Conservation (phyloP, 2,797 vertebrate species). For the Clarias fuscus region DNA sequence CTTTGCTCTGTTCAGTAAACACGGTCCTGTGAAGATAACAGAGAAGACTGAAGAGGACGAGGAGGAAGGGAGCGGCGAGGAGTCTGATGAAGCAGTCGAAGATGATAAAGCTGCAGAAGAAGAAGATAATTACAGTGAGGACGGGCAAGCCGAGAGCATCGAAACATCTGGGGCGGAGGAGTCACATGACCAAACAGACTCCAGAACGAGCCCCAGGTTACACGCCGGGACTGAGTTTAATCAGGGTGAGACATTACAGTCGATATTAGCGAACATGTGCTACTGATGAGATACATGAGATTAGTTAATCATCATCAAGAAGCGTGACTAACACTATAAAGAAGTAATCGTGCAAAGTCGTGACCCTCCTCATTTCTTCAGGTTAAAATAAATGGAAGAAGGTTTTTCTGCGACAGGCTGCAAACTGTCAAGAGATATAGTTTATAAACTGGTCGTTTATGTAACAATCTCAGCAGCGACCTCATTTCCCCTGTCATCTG, state of each 20-base stretch:
- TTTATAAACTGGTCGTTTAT: too few relatives aligned
- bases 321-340: too few relatives aligned
- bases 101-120: conserved; percentile 12
- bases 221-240: conserved; percentile 60
- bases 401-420: too few relatives aligned
- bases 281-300: too few relatives aligned
- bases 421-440: too few relatives aligned
- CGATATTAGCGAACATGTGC: too few relatives aligned
- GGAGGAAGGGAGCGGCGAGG: background rate
- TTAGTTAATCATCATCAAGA: too few relatives aligned
- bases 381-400: too few relatives aligned
- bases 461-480: too few relatives aligned
- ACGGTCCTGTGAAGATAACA: background rate
- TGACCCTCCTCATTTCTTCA: too few relatives aligned
- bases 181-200: background rate
- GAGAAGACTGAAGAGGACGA: conserved; percentile 21
- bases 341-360: too few relatives aligned
- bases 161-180: background rate
- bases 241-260: conserved; percentile 58
- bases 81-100: conserved; percentile 1
- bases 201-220: conserved; percentile 2
- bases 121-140: background rate
- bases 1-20: conserved; percentile 59
- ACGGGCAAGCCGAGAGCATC: background rate
- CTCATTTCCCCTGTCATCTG: too few relatives aligned